Evolutionary conservation across 2,113 vertebrate genomes (phyloP).

Genomic region (Formicarius rufipectus): DNA sequence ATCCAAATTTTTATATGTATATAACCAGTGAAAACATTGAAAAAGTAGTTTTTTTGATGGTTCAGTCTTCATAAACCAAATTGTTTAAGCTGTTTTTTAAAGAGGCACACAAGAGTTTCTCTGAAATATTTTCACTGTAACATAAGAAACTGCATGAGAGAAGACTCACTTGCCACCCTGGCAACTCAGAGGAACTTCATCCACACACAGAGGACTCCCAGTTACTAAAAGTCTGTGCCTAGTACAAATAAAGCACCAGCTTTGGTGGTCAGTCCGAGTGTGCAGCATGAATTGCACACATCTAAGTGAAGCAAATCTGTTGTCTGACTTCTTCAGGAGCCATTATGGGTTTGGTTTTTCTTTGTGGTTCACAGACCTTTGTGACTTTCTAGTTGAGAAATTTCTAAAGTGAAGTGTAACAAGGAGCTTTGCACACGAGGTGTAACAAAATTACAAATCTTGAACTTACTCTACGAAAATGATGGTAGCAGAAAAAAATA

Average conservation of each 20-base stretch:
- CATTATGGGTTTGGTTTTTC: too few species aligned
- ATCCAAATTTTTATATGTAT: not conserved
- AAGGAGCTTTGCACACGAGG: not conserved
- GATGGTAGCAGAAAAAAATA: slow-evolving; percentile 45
- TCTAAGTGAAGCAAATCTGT: accelerated
- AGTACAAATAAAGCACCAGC: not conserved
- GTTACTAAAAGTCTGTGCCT: not conserved
- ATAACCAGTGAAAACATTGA: not conserved
- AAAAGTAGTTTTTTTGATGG: not conserved
- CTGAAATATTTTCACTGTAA: not conserved
- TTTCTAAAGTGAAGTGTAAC: not conserved
- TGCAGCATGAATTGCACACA: accelerated
- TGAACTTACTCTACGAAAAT: slow-evolving; percentile 21
- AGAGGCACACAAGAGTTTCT: not conserved
- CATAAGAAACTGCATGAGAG: not conserved
- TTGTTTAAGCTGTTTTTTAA: not conserved
- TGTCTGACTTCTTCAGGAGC: not conserved
- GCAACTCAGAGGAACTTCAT: not conserved
- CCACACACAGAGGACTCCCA: not conserved
- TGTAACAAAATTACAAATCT: slow-evolving; percentile 1
- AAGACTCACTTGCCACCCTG: not conserved
- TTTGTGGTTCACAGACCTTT: not conserved
- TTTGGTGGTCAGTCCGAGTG: not conserved
- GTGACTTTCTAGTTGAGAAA: not conserved
- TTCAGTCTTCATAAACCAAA: not conserved